Conservation (phyloP, 1,140 invertebrate genomes). For the Formica selysi region DNA sequence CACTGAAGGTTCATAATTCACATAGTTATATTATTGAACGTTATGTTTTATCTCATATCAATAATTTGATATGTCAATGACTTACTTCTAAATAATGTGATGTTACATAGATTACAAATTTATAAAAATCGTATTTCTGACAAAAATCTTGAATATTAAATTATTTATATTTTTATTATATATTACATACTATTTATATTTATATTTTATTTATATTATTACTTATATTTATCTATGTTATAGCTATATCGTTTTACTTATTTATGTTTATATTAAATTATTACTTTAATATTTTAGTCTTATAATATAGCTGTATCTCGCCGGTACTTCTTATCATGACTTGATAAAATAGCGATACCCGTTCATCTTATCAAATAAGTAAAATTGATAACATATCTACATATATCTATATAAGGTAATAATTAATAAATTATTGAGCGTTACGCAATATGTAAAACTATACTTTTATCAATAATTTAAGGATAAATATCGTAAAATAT, state of each 20-base stretch:
- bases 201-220: too few species aligned
- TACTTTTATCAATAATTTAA: too few species aligned
- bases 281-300: too few species aligned
- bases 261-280: too few species aligned
- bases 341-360: constrained; percentile 1
- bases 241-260: too few species aligned
- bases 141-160: background rate
- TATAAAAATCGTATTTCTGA: background rate
- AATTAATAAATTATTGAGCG: background rate
- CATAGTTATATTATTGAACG: background rate
- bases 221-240: too few species aligned
- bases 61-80: background rate
- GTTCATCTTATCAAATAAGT: background rate
- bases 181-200: too few species aligned
- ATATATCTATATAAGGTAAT: background rate
- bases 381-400: background rate
- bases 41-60: background rate
- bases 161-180: too few species aligned
- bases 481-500: too few species aligned
- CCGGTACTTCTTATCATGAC: background rate
- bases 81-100: background rate
- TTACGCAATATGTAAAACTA: background rate
- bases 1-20: background rate
- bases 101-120: background rate
- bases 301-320: too few species aligned